Evolutionary conservation across 2,113 vertebrate species (phyloP).

Genomic region (Electrona antarctica): DNA sequence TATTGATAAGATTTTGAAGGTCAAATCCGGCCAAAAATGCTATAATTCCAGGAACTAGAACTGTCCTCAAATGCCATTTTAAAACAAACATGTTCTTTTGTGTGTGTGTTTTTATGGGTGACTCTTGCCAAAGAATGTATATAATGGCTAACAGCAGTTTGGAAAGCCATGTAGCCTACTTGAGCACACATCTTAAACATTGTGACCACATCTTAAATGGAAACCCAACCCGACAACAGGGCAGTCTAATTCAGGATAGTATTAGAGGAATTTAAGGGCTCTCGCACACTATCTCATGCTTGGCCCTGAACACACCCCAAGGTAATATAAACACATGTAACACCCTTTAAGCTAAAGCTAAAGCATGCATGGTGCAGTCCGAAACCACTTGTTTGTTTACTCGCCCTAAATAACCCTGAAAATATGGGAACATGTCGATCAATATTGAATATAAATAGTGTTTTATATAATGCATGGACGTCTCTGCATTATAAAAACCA

Average conservation of each 20-base stretch:
- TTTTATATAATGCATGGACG: background rate
- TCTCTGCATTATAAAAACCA: conserved; percentile 55
- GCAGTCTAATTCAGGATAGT: conserved; percentile 31
- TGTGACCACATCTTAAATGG: conserved; percentile 6
- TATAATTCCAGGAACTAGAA: background rate
- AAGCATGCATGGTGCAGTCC: background rate
- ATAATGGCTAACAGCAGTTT: background rate
- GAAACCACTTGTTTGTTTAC: background rate
- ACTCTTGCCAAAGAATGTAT: background rate
- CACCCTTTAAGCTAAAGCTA: background rate
- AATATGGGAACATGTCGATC: background rate
- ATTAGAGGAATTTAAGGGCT: conserved; percentile 31
- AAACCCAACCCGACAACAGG: conserved; percentile 19
- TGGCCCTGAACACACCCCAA: background rate
- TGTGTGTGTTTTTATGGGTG: background rate
- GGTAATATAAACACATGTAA: background rate
- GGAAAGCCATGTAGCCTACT: background rate
- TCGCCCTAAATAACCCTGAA: no score
- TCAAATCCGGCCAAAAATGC: background rate
- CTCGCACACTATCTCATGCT: conserved; percentile 16
- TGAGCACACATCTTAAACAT: background rate
- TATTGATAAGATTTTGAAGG: background rate
- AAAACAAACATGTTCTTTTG: background rate
- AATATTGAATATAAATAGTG: background rate
- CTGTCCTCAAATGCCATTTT: background rate